Evolutionary conservation across 2,888 invertebrate genomes (phyloP), one percentile per base, ranked within the genome.

Genomic region (Keiferia lycopersicella): DNA sequence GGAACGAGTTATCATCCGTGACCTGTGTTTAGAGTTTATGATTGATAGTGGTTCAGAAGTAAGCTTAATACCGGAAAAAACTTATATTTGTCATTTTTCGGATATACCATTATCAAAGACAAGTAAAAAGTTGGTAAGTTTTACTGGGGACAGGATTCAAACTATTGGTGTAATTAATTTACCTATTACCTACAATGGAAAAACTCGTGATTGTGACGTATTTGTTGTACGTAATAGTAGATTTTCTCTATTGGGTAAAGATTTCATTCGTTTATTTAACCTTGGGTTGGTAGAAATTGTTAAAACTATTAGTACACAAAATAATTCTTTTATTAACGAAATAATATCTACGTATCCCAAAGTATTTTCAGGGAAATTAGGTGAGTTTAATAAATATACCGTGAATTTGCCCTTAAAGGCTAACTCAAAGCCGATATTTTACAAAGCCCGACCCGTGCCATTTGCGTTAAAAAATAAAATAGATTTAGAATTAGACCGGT

Each of bases 391-490:
- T 10, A 59, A 66, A 38, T 68, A 66, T 60, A 53, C 65, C 45
- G 51, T 68, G 22, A 22, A 57, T 11, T 64, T 68, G 39, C 62
- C 62, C 16, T 22, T 67, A 20, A 67, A 67, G 53, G 30, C 61
- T 8, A 63, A 67, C 38, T 59, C 62, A 1, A 26, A 57, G n/a
- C 51, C 62, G 16, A 65, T 63, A 22, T 65, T 68, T 56, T 68
- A 63, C 39, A 66, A 68, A 30, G 64, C 65, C 4, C 48, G 67
- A 20, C 51, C 64, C 6, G 64, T 67, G n/a, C 64, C 68, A 10
- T 60, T 68, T 39, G 68, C 64, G 1, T 48, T 68, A 26, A 66
- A 60, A 63, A 20, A 58, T 4, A 68, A 68, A 64, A 65, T 68
- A 6, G 65, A 68, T 53, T 34, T 22, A 53, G 53, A 60, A 41